Evolutionary conservation across 2,113 vertebrate species (phyloP).

Genomic region (Macrotis lagotis): DNA sequence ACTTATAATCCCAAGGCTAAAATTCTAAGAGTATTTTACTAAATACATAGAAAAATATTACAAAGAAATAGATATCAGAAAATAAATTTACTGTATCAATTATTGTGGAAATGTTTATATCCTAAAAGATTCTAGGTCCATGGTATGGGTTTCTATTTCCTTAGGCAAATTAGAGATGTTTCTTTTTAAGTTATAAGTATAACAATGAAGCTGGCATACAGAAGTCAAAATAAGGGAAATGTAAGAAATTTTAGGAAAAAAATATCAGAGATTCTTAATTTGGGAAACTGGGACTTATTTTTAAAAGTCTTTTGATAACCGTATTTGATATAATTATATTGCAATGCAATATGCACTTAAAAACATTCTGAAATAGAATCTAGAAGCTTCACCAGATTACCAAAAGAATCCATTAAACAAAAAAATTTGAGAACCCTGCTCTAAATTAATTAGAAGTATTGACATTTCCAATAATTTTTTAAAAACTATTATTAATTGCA

Average conservation of each 20-base stretch:
- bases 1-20: neutral
- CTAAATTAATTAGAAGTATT: neutral
- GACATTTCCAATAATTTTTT: neutral
- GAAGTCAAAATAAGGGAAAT: neutral
- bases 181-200: neutral
- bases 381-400: neutral
- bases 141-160: neutral
- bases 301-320: neutral
- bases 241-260: neutral
- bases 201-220: neutral
- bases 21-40: neutral
- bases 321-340: neutral
- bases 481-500: neutral
- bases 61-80: slow-evolving; percentile 18
- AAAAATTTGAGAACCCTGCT: neutral
- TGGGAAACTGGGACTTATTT: neutral
- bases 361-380: neutral
- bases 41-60: neutral
- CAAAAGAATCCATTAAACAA: neutral
- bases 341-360: neutral
- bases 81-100: neutral
- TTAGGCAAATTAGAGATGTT: neutral
- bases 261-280: neutral
- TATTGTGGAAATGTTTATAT: neutral
- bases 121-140: neutral